These are phyloP conservation scores for Dunckerocampus dactyliophorus DNA, from an alignment of 2,113 vertebrate genomes.

Conservation along the genomic window DNA sequence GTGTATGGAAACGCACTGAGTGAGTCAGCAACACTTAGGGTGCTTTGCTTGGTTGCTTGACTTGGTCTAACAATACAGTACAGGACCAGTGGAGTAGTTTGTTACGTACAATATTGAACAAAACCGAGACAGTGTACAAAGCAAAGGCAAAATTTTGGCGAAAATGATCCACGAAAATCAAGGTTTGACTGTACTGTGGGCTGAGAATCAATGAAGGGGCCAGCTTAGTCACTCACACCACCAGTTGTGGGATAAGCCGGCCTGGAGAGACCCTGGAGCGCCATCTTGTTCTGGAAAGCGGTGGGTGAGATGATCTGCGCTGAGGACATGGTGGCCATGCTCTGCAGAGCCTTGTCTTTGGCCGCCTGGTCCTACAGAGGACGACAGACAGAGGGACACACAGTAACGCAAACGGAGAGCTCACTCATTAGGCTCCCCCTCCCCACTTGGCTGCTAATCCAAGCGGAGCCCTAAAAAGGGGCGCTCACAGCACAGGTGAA, in stretches of 20 bases:
- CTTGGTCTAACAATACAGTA: no score
- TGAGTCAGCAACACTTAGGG: no score
- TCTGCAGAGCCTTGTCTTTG: conserved; percentile 97
- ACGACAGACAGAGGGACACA: conserved; percentile 39
- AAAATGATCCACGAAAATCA: no score
- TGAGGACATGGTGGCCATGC: conserved; percentile 93
- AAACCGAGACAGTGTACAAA: no score
- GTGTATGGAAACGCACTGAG: no score
- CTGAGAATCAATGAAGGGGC: neutral
- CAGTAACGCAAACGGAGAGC: conserved; percentile 25
- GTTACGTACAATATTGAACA: no score
- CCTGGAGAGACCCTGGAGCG: conserved; percentile 80
- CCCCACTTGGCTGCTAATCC: conserved; percentile 19
- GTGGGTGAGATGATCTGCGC: conserved; percentile 93
- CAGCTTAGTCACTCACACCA: conserved; percentile 78
- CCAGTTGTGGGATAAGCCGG: conserved; percentile 81
- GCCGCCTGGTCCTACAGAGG: conserved; percentile 86
- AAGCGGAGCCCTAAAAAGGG: conserved; percentile 50
- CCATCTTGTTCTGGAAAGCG: conserved; percentile 92
- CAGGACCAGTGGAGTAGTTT: no score
- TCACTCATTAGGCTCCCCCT: conserved; percentile 30
- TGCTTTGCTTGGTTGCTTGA: no score
- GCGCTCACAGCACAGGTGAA: conserved; percentile 54
- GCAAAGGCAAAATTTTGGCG: no score
- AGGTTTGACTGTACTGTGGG: no score